Base-by-base conservation (phyloP, 2,888 invertebrate species). In the Acanthopleura granulata region DNA sequence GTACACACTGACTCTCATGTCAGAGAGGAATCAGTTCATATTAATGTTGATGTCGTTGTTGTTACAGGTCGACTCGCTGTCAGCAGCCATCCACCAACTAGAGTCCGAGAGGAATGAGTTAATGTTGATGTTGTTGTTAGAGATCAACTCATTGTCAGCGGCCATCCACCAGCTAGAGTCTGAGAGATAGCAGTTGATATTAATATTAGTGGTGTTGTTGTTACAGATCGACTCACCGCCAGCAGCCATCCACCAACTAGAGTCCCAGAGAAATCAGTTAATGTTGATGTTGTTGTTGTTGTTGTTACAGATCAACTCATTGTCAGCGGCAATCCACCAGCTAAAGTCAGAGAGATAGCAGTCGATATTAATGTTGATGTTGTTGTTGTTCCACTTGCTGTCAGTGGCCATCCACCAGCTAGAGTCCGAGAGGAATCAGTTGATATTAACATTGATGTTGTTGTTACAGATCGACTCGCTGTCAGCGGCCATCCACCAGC, bases 51-150 rank as follows among this genome's bases (percentile, higher is more conserved):
- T n/a, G n/a, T n/a, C n/a, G n/a, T n/a, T n/a, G n/a, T 18, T 16
- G 57, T 51, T 51, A n/a, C n/a, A 89, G 89, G 84, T 91, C 75
- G 89, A 88, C 66, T 86, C 88, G 0, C 82, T 91, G 57, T 87
- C 89, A 16, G 86, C 89, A 4, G 89, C 90, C 6, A 89, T 91
- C 18, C 83, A 83, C 30, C 91, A 91, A 76, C 81, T 91, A 70
- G 91, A 91, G 80, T 81, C 84, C 79, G 91, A 91, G 81, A 82
- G 91, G 49, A 84, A 89, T 69, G 87, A 91, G 75, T n/a, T n/a
- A 74, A n/a, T n/a, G n/a, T n/a, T n/a, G n/a, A n/a, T n/a, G n/a
- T n/a, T n/a, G n/a, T 18, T 16, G 57, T 51, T 51, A n/a, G n/a
- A 89, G 89, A 84, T 91, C 75, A 88, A 88, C 66, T 86, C 88